Evolutionary conservation across 2,113 vertebrate genomes (phyloP).

Genomic region (Pteropus alecto): DNA sequence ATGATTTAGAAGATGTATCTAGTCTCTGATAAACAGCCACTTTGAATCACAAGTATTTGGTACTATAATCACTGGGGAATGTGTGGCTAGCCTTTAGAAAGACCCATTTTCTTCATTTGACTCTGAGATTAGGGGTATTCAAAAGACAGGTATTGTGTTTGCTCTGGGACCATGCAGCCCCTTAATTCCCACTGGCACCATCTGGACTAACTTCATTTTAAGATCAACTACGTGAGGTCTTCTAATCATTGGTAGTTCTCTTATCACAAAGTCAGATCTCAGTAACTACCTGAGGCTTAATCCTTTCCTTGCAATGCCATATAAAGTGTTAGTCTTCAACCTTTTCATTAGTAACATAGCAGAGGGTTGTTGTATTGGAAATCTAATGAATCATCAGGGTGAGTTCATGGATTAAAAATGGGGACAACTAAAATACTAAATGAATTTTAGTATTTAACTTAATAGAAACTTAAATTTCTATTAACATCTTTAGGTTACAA

Average conservation of each 20-base stretch:
- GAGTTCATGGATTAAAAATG: constrained; percentile 12
- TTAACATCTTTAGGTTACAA: not conserved
- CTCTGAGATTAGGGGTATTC: constrained; percentile 48
- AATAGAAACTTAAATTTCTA: not conserved
- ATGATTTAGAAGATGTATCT: constrained; percentile 3
- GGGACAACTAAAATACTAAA: not conserved
- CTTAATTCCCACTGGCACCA: constrained; percentile 67
- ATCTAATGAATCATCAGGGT: not conserved
- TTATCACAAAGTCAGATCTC: constrained; percentile 58
- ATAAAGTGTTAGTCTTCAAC: not conserved
- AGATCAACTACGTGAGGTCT: constrained; percentile 26
- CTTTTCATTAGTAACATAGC: not conserved
- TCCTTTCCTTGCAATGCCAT: not conserved
- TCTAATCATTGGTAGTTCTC: not conserved
- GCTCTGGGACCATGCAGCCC: constrained; percentile 50
- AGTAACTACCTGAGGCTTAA: not conserved
- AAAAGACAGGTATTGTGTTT: constrained; percentile 49
- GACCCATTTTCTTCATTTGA: constrained; percentile 38
- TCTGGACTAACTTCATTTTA: constrained; percentile 59
- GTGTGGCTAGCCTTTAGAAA: constrained; percentile 8
- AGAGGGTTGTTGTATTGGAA: not conserved
- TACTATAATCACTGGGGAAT: constrained; percentile 44
- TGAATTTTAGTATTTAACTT: too few species aligned
- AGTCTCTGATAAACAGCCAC: constrained; percentile 61
- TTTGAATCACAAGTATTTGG: constrained; percentile 50